A percentile compares a stretch with the other conserved stretches of the same genome.
Conservation (phyloP, 2,797 vertebrate species). For the Arctocebus calabarensis region DNA sequence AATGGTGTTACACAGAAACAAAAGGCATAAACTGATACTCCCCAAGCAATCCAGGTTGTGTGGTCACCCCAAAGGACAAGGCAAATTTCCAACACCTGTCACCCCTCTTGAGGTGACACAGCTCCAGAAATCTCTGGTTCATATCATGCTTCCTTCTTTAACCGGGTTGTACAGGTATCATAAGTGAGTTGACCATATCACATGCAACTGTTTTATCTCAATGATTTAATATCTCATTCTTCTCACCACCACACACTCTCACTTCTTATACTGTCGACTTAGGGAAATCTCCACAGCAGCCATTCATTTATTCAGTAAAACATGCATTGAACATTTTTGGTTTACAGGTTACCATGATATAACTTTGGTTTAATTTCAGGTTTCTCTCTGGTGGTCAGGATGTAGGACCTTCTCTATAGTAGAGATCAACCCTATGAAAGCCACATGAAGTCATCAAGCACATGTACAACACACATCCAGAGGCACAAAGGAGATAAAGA, state of each 20-base stretch:
- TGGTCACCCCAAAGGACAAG: neutral
- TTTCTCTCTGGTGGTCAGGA: neutral
- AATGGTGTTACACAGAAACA: neutral
- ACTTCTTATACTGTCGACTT: neutral
- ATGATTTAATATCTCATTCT: neutral
- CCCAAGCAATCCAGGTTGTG: neutral
- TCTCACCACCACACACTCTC: neutral
- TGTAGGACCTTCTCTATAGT: neutral
- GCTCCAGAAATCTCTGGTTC: neutral
- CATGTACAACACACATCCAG: neutral
- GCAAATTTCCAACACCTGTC: neutral
- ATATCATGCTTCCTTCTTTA: neutral
- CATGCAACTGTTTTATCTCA: neutral
- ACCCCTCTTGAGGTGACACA: neutral
- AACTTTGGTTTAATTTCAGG: neutral
- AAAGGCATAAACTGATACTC: neutral
- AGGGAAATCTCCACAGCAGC: neutral
- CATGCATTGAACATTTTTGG: neutral
- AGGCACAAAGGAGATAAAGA: neutral
- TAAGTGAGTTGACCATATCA: neutral
- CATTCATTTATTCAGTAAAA: slow-evolving; percentile 19
- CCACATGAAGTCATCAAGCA: neutral
- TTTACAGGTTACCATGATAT: neutral
- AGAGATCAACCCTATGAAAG: neutral
- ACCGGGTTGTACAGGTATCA: neutral